Conservation (phyloP, 92 coral and sea anemone species). For the Epizoanthus illoricatus region DNA sequence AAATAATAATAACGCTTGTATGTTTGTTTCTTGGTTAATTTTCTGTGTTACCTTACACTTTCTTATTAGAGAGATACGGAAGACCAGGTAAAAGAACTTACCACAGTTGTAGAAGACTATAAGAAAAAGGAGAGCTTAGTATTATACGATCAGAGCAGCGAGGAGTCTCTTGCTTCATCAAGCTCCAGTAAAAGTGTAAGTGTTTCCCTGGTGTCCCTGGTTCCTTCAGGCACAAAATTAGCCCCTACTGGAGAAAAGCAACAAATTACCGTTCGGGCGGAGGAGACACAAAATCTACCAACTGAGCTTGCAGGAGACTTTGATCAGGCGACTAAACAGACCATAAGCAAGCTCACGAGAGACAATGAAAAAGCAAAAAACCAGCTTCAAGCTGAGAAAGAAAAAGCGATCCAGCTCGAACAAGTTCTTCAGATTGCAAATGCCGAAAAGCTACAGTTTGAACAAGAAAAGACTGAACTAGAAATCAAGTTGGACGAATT, state of each 20-base stretch:
- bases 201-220: slow-evolving; percentile 39
- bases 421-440: slow-evolving; percentile 51
- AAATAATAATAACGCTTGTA: no score
- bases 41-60: not conserved
- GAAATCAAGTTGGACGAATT: slow-evolving; percentile 70
- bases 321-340: slow-evolving; percentile 37
- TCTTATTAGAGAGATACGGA: slow-evolving; percentile 55
- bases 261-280: slow-evolving; percentile 17
- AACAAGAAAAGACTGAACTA: slow-evolving; percentile 73
- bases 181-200: slow-evolving; percentile 36
- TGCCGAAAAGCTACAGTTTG: slow-evolving; percentile 64
- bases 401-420: slow-evolving; percentile 62
- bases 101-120: slow-evolving; percentile 60
- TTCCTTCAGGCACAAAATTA: slow-evolving; percentile 35
- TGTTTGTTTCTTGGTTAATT: no score
- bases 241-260: slow-evolving; percentile 61
- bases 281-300: slow-evolving; percentile 1
- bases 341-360: slow-evolving; percentile 45
- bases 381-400: slow-evolving; percentile 74
- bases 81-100: slow-evolving; percentile 49
- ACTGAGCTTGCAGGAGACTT: not conserved
- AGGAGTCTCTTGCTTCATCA: slow-evolving; percentile 51
- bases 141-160: slow-evolving; percentile 57
- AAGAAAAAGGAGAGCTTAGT: slow-evolving; percentile 75
- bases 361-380: slow-evolving; percentile 56